Evolutionary conservation across 2,113 vertebrate species (phyloP).

Genomic region (Seriola quinqueradiata): DNA sequence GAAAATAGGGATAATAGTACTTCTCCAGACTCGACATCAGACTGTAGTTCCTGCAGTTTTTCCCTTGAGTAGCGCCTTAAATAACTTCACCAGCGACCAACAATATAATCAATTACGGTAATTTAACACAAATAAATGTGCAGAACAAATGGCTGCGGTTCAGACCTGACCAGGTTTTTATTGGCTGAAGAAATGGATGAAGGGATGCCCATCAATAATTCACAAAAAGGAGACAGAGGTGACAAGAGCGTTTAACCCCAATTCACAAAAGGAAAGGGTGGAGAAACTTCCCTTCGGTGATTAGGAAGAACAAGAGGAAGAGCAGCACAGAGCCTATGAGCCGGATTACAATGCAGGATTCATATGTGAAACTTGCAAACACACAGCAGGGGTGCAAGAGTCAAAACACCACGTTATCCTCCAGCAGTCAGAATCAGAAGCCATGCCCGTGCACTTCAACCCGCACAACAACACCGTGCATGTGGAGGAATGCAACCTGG

Average conservation of each 20-base stretch:
- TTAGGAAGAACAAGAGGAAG: neutral
- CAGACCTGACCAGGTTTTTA: slow-evolving; percentile 12
- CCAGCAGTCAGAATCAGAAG: neutral
- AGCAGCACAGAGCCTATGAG: neutral
- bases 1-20: slow-evolving; percentile 23
- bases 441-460: neutral
- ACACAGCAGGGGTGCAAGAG: neutral
- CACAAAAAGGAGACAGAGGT: slow-evolving; percentile 20
- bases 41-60: neutral
- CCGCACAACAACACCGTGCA: neutral
- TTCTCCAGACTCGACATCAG: neutral
- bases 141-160: neutral
- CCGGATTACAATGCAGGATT: neutral
- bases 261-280: slow-evolving; percentile 13
- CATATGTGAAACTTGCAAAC: neutral
- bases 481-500: slow-evolving; percentile 37
- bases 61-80: neutral
- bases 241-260: slow-evolving; percentile 41
- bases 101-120: slow-evolving; percentile 9
- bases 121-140: neutral
- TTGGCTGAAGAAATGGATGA: neutral
- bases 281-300: neutral
- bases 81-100: neutral
- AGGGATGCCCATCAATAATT: slow-evolving; percentile 26
- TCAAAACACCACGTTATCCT: neutral